Conservation (phyloP, 2,888 invertebrate species). For the Julus scandinavius region DNA sequence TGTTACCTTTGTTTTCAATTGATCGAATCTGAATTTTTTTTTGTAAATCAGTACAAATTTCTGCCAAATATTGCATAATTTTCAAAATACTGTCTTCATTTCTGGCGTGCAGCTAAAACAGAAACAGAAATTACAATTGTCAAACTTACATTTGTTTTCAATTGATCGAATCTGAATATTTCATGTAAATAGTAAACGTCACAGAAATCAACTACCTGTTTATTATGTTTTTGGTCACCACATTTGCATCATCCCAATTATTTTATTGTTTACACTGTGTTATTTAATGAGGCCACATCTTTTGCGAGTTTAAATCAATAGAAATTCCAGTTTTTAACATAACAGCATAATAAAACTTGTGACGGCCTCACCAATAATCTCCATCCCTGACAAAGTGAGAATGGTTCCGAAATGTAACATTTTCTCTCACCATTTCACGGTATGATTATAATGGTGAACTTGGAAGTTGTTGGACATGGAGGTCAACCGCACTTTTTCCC, state of each 20-base stretch:
- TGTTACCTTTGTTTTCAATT: too few species aligned
- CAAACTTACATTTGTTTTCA: too few species aligned
- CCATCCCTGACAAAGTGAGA: conserved; percentile 11
- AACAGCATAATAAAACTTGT: neutral
- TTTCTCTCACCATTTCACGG: conserved; percentile 33
- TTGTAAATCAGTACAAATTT: too few species aligned
- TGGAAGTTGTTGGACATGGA: neutral
- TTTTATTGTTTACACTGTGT: neutral
- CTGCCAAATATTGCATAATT: too few species aligned
- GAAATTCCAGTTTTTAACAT: neutral
- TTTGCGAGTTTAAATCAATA: neutral
- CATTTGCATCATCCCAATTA: neutral
- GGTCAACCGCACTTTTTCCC: conserved; percentile 33
- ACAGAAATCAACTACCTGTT: too few species aligned
- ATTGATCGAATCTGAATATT: too few species aligned
- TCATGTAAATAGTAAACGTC: too few species aligned
- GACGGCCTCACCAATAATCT: neutral
- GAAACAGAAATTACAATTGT: too few species aligned
- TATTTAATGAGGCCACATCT: neutral
- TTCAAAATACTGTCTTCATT: too few species aligned
- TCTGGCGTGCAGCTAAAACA: too few species aligned
- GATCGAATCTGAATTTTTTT: too few species aligned
- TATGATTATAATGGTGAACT: neutral
- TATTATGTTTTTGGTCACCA: too few species aligned
- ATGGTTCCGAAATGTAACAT: neutral